A percentile compares a stretch with the other conserved stretches of the same genome.
phyloP scores from a whole-genome alignment of 2,113 vertebrate species.

The Piliocolobus tephrosceles region DNA sequence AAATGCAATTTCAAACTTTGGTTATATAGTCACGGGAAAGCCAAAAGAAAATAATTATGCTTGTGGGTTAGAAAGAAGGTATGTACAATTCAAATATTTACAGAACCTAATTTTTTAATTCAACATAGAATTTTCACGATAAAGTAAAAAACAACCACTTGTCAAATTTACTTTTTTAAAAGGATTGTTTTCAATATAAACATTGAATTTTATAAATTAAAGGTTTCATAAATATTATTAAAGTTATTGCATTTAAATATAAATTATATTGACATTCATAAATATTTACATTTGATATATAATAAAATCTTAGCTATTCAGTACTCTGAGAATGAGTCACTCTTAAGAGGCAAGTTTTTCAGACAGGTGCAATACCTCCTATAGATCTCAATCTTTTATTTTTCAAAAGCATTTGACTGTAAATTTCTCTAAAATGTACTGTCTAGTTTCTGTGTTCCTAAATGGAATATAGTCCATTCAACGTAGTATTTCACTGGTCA shows the following conservation, averaged over 20 bases:
- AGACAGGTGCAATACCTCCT: neutral
- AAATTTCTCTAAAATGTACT: neutral
- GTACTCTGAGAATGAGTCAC: conserved; percentile 15
- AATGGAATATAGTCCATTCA: neutral
- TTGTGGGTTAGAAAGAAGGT: neutral
- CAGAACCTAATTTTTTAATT: neutral
- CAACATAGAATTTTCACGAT: neutral
- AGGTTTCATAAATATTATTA: conserved; percentile 7
- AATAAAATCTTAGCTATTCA: conserved; percentile 16
- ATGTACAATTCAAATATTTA: conserved; percentile 33
- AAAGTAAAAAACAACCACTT: neutral
- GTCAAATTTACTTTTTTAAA: neutral
- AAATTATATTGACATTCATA: neutral
- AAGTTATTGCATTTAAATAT: neutral
- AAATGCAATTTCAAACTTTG: conserved; percentile 12
- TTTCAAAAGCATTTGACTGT: neutral
- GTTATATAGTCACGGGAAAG: conserved; percentile 6
- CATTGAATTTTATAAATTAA: conserved; percentile 1
- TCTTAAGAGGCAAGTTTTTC: neutral
- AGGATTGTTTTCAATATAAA: neutral
- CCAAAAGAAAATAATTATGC: conserved; percentile 13
- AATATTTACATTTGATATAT: conserved; percentile 19
- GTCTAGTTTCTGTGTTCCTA: neutral
- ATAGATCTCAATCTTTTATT: neutral
- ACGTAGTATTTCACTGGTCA: neutral